Conservation (phyloP, 2,113 vertebrate genomes). For the Hypomesus transpacificus region DNA sequence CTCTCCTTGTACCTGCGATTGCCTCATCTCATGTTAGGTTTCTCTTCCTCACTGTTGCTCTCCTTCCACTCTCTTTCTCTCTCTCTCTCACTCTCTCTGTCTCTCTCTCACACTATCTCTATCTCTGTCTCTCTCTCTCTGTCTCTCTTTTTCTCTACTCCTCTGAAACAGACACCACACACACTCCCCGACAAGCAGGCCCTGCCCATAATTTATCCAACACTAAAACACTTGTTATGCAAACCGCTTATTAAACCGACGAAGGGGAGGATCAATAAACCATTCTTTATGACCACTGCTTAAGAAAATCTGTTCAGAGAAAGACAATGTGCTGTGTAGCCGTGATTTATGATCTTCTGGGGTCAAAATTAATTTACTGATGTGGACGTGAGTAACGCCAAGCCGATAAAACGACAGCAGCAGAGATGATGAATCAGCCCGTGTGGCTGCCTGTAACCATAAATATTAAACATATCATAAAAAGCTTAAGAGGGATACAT, state of each 20-base stretch:
- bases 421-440: conserved; percentile 58
- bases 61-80: too few relatives aligned
- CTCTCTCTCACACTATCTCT: too few relatives aligned
- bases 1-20: too few relatives aligned
- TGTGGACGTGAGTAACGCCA: conserved; percentile 56
- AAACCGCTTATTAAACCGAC: conserved; percentile 67
- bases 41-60: too few relatives aligned
- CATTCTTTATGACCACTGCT: conserved; percentile 67
- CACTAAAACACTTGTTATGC: conserved; percentile 69
- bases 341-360: conserved; percentile 53
- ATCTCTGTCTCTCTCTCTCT: too few relatives aligned
- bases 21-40: too few relatives aligned
- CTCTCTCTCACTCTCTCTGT: too few relatives aligned
- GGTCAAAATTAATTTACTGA: conserved; percentile 73
- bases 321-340: conserved; percentile 44
- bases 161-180: neutral
- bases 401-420: conserved; percentile 55
- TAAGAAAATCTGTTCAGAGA: conserved; percentile 58
- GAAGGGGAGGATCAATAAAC: conserved; percentile 66
- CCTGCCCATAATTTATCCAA: conserved; percentile 54
- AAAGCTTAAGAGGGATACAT: conserved; percentile 53
- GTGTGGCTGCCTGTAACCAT: conserved; percentile 52
- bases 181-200: conserved; percentile 31
- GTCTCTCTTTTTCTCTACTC: neutral
- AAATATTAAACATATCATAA: conserved; percentile 66